These are phyloP conservation scores for Amphipyra tragopoginis DNA, from an alignment of 2,888 invertebrate species.

Conservation along the genomic window DNA sequence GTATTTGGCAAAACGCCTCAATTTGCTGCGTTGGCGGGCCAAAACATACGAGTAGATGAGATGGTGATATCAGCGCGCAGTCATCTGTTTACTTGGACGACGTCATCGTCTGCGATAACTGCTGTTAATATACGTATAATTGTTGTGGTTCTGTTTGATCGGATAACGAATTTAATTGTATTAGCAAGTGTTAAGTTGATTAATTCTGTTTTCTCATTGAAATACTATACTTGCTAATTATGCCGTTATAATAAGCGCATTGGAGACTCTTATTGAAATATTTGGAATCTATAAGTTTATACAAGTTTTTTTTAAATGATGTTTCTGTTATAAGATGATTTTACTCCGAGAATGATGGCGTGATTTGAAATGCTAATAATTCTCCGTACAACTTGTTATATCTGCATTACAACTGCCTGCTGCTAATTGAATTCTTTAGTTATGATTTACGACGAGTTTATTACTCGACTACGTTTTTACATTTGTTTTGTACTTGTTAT, in stretches of 20 bases:
- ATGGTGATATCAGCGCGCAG: conserved; percentile 50
- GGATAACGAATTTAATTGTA: conserved; percentile 23
- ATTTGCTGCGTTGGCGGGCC: conserved; percentile 18
- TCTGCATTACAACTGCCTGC: conserved; percentile 8
- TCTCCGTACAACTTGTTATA: conserved; percentile 11
- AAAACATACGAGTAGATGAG: conserved; percentile 6
- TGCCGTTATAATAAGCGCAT: too few species aligned
- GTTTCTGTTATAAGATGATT: neutral
- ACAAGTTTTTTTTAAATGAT: too few species aligned
- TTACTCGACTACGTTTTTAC: too few species aligned
- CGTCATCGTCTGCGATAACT: conserved; percentile 33
- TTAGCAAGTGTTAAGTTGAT: conserved; percentile 20
- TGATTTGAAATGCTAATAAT: conserved; percentile 31
- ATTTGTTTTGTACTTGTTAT: conserved; percentile 7
- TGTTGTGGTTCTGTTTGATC: conserved; percentile 28
- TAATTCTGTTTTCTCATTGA: conserved; percentile 7
- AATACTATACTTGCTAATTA: too few species aligned
- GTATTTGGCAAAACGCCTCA: conserved; percentile 38
- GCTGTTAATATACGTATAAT: conserved; percentile 27
- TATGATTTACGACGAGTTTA: conserved; percentile 1
- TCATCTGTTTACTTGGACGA: conserved; percentile 50
- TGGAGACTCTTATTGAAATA: too few species aligned
- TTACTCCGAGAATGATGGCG: conserved; percentile 6
- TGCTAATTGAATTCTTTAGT: conserved; percentile 8
- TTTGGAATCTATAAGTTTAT: too few species aligned